A percentile compares a stretch with the other conserved stretches of the same genome.
These are phyloP conservation scores for Alauda arvensis DNA, from an alignment of 2,797 vertebrate genomes.

Conservation along the genomic window DNA sequence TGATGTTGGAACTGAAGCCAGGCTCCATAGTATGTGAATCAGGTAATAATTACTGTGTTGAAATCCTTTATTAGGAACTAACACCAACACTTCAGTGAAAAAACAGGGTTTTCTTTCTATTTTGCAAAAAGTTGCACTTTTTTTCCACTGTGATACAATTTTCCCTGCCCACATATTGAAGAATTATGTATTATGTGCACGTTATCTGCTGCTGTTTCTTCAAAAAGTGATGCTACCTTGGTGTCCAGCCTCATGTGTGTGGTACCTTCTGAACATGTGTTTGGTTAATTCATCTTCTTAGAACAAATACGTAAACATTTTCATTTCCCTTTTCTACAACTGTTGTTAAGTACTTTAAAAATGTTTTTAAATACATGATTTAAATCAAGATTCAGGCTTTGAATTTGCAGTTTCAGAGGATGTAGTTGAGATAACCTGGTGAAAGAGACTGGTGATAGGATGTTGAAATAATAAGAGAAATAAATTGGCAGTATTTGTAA, in stretches of 20 bases:
- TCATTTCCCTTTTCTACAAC: not conserved
- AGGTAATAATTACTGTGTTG: constrained; percentile 71
- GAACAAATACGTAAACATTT: not conserved
- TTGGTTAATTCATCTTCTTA: not conserved
- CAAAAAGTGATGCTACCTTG: not conserved
- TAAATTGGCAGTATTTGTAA: not conserved
- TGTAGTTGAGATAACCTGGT: not conserved
- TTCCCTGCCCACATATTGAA: not conserved
- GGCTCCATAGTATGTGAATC: constrained; percentile 95
- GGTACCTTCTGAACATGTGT: not conserved
- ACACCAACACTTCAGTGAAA: not conserved
- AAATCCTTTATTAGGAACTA: not conserved
- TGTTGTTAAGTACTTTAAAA: not conserved
- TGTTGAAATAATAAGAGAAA: not conserved
- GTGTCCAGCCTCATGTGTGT: not conserved
- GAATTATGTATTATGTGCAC: not conserved
- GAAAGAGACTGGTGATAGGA: not conserved
- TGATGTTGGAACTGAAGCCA: constrained; percentile 96
- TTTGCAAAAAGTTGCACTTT: not conserved
- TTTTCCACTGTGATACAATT: not conserved
- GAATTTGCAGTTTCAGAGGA: not conserved
- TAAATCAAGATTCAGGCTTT: not conserved
- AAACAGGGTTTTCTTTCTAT: not conserved
- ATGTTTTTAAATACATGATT: not conserved
- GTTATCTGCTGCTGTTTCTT: not conserved